Percentiles rank a stretch among this genome's conserved stretches.
Evolutionary conservation across 23 tunicate species (phyloP).

Genomic region (Ciona savignyi): DNA sequence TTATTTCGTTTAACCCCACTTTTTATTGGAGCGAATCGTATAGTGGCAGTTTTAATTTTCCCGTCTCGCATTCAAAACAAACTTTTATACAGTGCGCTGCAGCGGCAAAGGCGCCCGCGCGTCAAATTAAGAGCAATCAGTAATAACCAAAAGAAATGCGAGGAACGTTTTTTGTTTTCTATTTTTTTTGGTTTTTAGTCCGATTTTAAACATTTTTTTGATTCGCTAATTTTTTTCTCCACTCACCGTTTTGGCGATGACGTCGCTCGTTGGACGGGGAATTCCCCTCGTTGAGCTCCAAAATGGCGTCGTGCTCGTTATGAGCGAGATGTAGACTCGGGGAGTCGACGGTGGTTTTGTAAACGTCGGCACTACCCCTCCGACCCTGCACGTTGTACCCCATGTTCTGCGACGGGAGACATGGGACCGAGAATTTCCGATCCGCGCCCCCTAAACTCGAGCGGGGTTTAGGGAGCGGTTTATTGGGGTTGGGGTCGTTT

Average conservation of each 20-base stretch:
- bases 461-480: slow-evolving; percentile 53
- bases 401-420: not conserved
- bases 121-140: too few relatives aligned
- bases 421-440: not conserved
- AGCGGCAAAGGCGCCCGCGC: too few relatives aligned
- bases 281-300: slow-evolving; percentile 29
- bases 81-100: too few relatives aligned
- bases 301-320: slow-evolving; percentile 35
- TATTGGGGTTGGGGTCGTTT: not conserved
- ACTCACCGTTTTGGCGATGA: not conserved
- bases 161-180: too few relatives aligned
- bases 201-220: too few relatives aligned
- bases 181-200: too few relatives aligned
- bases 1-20: too few relatives aligned
- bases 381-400: not conserved
- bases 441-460: not conserved
- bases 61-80: too few relatives aligned
- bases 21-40: too few relatives aligned
- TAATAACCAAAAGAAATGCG: too few relatives aligned
- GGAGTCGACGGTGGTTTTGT: not conserved
- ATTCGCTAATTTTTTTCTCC: too few relatives aligned
- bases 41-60: too few relatives aligned
- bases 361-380: slow-evolving; percentile 1
- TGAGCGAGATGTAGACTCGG: slow-evolving; percentile 41
- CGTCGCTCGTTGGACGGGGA: not conserved